Conservation (phyloP, 1,140 invertebrate genomes). For the Cydia strobilella region DNA sequence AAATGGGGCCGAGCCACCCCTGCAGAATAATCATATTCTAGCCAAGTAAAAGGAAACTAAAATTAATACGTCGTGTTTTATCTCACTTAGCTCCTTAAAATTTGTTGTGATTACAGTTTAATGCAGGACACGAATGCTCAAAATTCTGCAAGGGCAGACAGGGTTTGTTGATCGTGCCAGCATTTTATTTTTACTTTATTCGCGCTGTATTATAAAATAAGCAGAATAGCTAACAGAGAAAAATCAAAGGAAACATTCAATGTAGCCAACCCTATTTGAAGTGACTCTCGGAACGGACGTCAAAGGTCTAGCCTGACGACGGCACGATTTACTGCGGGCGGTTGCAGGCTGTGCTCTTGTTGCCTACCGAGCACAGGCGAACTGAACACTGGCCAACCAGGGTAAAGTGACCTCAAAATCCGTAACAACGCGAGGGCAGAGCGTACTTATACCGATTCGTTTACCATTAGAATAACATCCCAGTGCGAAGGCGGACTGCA, state of each 20-base stretch:
- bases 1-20: constrained; percentile 70
- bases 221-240: background rate
- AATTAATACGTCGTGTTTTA: constrained; percentile 38
- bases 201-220: background rate
- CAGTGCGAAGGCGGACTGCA: constrained; percentile 14
- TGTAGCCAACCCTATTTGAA: constrained; percentile 31
- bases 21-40: constrained; percentile 70
- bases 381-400: background rate
- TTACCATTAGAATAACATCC: background rate
- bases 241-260: background rate
- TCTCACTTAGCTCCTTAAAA: constrained; percentile 36
- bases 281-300: constrained; percentile 21
- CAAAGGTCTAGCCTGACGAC: constrained; percentile 31
- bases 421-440: background rate
- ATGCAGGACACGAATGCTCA: background rate
- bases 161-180: background rate
- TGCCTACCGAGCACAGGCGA: background rate
- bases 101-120: background rate
- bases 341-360: background rate
- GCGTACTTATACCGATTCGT: background rate
- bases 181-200: background rate
- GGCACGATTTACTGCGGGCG: constrained; percentile 34
- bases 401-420: background rate
- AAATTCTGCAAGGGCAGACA: background rate
- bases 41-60: constrained; percentile 41